These are phyloP conservation scores for Drosophila rhopaloa DNA, from an alignment of 1,140 invertebrate species.

Conservation along the genomic window DNA sequence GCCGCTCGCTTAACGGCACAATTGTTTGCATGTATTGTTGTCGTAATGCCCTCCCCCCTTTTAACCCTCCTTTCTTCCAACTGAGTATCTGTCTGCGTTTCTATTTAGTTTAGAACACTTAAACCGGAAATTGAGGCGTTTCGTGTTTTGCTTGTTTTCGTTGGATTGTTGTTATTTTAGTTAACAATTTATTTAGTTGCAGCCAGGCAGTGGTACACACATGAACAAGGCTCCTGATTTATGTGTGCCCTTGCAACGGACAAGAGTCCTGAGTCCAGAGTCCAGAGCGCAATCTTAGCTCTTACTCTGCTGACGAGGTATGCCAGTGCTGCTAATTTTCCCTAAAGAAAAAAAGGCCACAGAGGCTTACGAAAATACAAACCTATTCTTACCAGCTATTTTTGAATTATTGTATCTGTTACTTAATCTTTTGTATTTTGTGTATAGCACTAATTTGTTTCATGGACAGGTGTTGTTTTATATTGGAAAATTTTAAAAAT, in stretches of 20 bases:
- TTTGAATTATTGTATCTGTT: background rate
- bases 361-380: too few species aligned
- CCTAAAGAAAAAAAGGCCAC: too few species aligned
- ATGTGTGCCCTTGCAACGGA: constrained; percentile 57
- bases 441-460: too few species aligned
- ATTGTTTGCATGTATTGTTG: constrained; percentile 64
- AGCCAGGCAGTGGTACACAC: constrained; percentile 34
- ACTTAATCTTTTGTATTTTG: too few species aligned
- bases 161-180: constrained; percentile 82
- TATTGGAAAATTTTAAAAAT: too few species aligned
- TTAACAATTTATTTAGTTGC: constrained; percentile 83
- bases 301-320: background rate
- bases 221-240: constrained; percentile 49
- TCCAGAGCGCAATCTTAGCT: background rate
- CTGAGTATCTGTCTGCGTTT: constrained; percentile 43
- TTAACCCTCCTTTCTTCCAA: background rate
- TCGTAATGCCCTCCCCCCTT: constrained; percentile 20
- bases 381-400: too few species aligned
- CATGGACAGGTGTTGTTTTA: too few species aligned
- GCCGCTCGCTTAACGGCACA: constrained; percentile 59
- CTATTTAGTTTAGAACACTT: constrained; percentile 81
- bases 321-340: background rate
- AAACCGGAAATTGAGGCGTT: constrained; percentile 84
- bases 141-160: constrained; percentile 80
- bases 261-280: constrained; percentile 21